Conservation (phyloP, 2,888 invertebrate genomes). For the Melieria crassipennis region DNA sequence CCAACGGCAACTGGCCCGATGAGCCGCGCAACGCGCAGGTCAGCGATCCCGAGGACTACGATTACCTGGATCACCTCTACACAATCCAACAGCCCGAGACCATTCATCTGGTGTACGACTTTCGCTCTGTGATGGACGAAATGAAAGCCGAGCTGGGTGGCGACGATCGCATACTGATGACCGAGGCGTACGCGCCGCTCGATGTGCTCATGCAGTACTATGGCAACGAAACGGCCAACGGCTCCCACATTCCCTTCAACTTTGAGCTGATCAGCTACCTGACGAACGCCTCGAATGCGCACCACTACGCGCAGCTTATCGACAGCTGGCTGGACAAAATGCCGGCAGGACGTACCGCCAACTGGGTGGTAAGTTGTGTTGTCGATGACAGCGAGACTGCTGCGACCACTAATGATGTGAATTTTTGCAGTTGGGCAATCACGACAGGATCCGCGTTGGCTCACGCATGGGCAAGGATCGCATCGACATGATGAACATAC, state of each 20-base stretch:
- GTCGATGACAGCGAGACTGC: not conserved
- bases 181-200: slow-evolving; percentile 72
- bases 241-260: slow-evolving; percentile 75
- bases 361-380: slow-evolving; percentile 71
- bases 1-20: slow-evolving; percentile 62
- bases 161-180: slow-evolving; percentile 68
- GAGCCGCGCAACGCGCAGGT: slow-evolving; percentile 68
- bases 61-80: slow-evolving; percentile 69
- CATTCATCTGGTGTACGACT: slow-evolving; percentile 69
- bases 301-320: slow-evolving; percentile 68
- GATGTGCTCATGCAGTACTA: slow-evolving; percentile 72
- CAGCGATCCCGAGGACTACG: slow-evolving; percentile 67
- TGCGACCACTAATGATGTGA: not conserved
- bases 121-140: slow-evolving; percentile 69
- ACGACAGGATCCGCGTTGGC: slow-evolving; percentile 76
- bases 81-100: slow-evolving; percentile 71
- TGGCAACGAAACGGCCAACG: slow-evolving; percentile 64
- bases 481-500: slow-evolving; percentile 82
- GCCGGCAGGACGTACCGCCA: slow-evolving; percentile 70
- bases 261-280: slow-evolving; percentile 71
- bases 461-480: slow-evolving; percentile 75
- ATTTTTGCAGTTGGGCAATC: slow-evolving; percentile 75
- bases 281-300: slow-evolving; percentile 68
- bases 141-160: slow-evolving; percentile 58
- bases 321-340: slow-evolving; percentile 71